Base-by-base conservation (phyloP, 2,113 vertebrate species). In the Oryzias melastigma region DNA sequence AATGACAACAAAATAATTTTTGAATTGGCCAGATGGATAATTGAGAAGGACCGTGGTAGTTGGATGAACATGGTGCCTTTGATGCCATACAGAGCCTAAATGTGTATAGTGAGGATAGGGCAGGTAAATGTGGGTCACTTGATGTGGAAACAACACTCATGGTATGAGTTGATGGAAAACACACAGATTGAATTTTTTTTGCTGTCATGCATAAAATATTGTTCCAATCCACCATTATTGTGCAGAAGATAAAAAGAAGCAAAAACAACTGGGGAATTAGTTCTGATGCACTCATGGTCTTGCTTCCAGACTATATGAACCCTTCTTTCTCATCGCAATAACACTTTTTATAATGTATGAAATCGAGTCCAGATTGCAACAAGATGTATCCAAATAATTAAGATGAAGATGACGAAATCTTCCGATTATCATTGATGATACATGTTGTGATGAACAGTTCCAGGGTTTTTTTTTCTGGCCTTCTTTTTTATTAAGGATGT, bases 121-220 rank as follows among this genome's bases (percentile, higher is more conserved):
- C 52, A 58, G 45, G 42, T 35, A 35, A 35, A 35, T 35, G 35
- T 29, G 27, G 27, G 5, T 29, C 6, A 29, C 5, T 29, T 29
- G 27, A 29, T 29, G 27, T 35, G 10, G 35, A 35, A 35, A 35
- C 35, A 35, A 35, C 12, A 3, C 35, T 10, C 48, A 46, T 78
- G 75, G 69, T 64, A 77, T 46, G 48, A 63, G 53, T 73, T 80
- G 73, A 83, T 86, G 72, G 77, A 77, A 80, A 76, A 42, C 45
- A 73, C 72, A 81, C 57, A 79, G 71, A 81, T 83, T 60, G 66
- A 62, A 77, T 85, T 45, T 58, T 44, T 71, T 77, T 50, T 47
- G 51, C 71, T 72, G 47, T 56, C 49, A 58, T 78, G 42, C 57
- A 40, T 44, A 63, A 76, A 56, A 78, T 71, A 56, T 66, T 58